Base-by-base conservation (phyloP, 2,797 vertebrate genomes). In the Urocyon cinereoargenteus region DNA sequence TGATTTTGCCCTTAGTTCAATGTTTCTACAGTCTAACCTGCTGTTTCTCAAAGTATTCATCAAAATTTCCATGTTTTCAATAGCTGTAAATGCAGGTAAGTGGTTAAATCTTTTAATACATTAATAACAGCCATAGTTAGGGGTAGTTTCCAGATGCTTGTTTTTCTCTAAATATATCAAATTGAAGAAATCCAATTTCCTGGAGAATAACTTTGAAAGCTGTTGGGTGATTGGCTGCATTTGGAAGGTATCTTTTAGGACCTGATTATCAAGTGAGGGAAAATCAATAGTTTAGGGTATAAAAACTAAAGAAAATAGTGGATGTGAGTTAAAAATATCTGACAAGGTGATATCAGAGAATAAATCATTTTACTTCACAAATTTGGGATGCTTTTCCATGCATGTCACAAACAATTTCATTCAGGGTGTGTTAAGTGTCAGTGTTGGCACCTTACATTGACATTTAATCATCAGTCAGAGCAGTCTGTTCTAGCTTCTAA, bases 161-260 rank as follows among this genome's bases (percentile, higher is more conserved):
- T 57, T 96, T 95, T 89, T 59, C 49, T 28, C 21, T 18, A 51
- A 92, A 72, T 79, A 6, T 92, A 49, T 84, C 59, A 75, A 86
- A 90, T 3, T 51, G 53, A 64, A 96, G 31, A 95, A 85, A 97
- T 86, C 3, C 34, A 72, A 4, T 92, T 86, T 85, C 77, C 87
- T 51, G 81, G 11, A 73, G 53, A 59, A 83, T n/a, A 87, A 90
- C 6, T 83, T 90, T 68, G 6, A 94, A 97, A 82, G 40, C 31
- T 28, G 0, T 55, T 7, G 6, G 2, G 34, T 72, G 26, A 86
- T 16, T 86, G 45, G 4, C n/a, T 31, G 22, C 2, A 40, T 16
- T 77, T 86, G 61, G 45, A 53, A 86, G 21, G 28, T 93, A 51
- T 73, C 16, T 92, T 94, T 96, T 61, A 79, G 10, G 18, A 18